Evolutionary conservation across 2,888 invertebrate genomes (phyloP), one percentile per base, ranked within the genome.

Genomic region (Urechis unicinctus): DNA sequence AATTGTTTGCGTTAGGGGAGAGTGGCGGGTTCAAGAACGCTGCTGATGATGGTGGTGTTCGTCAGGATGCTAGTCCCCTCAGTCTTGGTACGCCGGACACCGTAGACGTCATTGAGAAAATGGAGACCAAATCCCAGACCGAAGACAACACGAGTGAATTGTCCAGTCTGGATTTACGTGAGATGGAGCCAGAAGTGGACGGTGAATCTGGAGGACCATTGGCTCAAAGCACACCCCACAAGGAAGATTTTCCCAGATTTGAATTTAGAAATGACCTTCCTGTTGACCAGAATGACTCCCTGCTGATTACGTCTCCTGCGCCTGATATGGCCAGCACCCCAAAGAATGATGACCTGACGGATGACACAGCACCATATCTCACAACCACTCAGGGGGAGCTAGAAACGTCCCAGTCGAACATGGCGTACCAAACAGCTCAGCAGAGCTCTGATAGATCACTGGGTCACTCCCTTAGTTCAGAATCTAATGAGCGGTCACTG

Each of bases 1-100:
- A 63, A 48, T 52, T 61, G 13, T 54, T 52, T 30, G 53, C 52
- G 9, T 5, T 26, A 6, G 36, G 36, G 36, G n/a, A n/a, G n/a
- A n/a, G n/a, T n/a, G n/a, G n/a, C n/a, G n/a, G n/a, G n/a, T n/a
- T n/a, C n/a, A n/a, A n/a, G n/a, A n/a, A n/a, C n/a, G n/a, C n/a
- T n/a, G n/a, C n/a, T n/a, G n/a, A n/a, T n/a, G n/a, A n/a, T n/a
- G n/a, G n/a, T n/a, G 17, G 17, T 36, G 36, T 36, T 17, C 9
- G 9, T 36, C 36, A 36, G 36, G 9, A 13, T 9, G 17, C 9
- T 9, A 17, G 9, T 36, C 36, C 36, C 9, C 9, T 13, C 17
- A 13, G 9, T 13, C n/a, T n/a, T n/a, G n/a, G n/a, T n/a, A n/a
- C n/a, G n/a, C n/a, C n/a, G n/a, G 36, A 36, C 17, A 17, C 9